Base-by-base conservation (phyloP, 2,888 invertebrate species). In the Hedychridium roseum region DNA sequence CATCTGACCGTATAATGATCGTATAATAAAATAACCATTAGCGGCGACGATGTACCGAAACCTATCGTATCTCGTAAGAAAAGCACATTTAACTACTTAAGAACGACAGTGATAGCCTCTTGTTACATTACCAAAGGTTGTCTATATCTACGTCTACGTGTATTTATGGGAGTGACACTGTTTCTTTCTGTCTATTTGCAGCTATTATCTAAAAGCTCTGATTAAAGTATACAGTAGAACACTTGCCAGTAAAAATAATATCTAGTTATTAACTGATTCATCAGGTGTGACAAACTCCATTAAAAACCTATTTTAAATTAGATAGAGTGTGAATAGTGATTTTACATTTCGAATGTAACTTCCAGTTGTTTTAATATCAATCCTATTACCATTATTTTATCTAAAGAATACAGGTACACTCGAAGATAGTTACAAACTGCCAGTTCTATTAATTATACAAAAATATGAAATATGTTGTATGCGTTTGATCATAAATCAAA, bases 91-190 rank as follows among this genome's bases (percentile, higher is more conserved):
- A n/a, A n/a, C n/a, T n/a, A n/a, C n/a, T n/a, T n/a, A n/a, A n/a
- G n/a, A n/a, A n/a, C n/a, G n/a, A n/a, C 58, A 63, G 49, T 56
- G 43, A 43, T 16, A 14, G 23, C n/a, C 53, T 60, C 57, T 52
- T 49, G 54, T 64, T 60, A 63, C 60, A 44, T 60, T 70, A 70
- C 70, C 70, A 70, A 71, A 73, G 71, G 73, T 64, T 69, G 55
- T 54, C 54, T 58, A 44, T 66, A 59, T 54, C 59, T 64, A 53
- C 49, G 65, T 70, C 54, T 58, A 66, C n/a, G n/a, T n/a, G n/a
- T n/a, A n/a, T n/a, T n/a, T n/a, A 60, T 54, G 36, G 41, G 39
- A 35, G 43, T 42, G 45, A 43, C 35, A 42, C 38, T 40, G 43
- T 60, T 44, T 48, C 54, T 55, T 51, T 51, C 46, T 43, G 47